Percentiles rank a stretch among this genome's conserved stretches.
phyloP scores from a whole-genome alignment of 2,797 vertebrate species.

The Paratrypauchen microcephalus region DNA sequence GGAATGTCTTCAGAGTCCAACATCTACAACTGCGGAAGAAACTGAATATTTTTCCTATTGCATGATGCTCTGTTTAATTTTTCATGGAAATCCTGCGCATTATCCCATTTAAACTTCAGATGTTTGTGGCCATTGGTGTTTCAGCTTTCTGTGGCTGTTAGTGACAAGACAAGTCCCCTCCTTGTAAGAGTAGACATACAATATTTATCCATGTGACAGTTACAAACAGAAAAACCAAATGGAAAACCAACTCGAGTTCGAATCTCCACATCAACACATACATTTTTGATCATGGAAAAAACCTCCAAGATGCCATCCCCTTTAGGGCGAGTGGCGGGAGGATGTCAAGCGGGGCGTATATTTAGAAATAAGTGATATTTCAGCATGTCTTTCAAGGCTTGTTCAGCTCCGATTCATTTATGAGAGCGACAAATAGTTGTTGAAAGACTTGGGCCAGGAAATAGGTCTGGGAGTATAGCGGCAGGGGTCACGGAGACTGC shows the following conservation, averaged over 20 bases:
- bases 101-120: conserved; percentile 50
- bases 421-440: conserved; percentile 66
- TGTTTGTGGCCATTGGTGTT: conserved; percentile 53
- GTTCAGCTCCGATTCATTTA: conserved; percentile 68
- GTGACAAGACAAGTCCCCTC: conserved; percentile 50
- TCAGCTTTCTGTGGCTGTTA: conserved; percentile 52
- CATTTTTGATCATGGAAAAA: conserved; percentile 72
- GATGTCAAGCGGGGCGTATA: conserved; percentile 50
- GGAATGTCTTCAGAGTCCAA: neutral
- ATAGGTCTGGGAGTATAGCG: conserved; percentile 52
- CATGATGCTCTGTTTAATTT: neutral
- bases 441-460: conserved; percentile 65
- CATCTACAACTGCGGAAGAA: neutral
- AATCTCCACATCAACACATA: conserved; percentile 71
- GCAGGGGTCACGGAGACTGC: conserved; percentile 47
- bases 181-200: conserved; percentile 65
- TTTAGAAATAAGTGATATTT: conserved; percentile 75
- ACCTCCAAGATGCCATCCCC: conserved; percentile 54
- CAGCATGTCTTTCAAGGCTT: conserved; percentile 50
- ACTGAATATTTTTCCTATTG: conserved; percentile 3
- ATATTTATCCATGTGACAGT: conserved; percentile 64
- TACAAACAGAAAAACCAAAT: conserved; percentile 71
- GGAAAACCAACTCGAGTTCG: conserved; percentile 69
- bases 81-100: conserved; percentile 4
- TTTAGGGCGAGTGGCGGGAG: conserved; percentile 56